Base-by-base conservation (phyloP, 2,797 vertebrate species). In the Dendrocincla fuliginosa region DNA sequence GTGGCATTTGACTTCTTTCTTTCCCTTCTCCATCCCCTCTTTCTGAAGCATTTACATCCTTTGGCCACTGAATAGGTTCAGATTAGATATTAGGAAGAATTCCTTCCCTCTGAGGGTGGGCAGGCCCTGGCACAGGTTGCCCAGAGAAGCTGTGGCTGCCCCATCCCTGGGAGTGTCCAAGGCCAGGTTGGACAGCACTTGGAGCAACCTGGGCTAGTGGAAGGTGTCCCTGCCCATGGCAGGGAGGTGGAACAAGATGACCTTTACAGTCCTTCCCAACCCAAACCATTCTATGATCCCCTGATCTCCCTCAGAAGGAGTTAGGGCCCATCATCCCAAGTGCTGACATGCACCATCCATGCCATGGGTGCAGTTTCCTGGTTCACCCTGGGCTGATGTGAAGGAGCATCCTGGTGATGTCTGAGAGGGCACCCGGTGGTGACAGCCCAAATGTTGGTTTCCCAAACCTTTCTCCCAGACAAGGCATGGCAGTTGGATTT, bases 401-500 rank as follows among this genome's bases (percentile, higher is more conserved):
- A 57, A 14, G 0, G 6, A 47, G 28, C n/a, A 56, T 22, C 44
- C 30, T 1, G 0, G 10, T 17, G 6, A 50, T 1, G 4, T 23
- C 22, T 1, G 3, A 49, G 74, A 64, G 61, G 47, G 57, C 0
- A 0, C 13, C 1, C 1, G 23, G 9, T 5, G 12, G 28, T 16
- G 47, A 46, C 39, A 32, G 11, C 1, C 7, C 70, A 13, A 41
- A 63, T 2, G 5, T 4, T 32, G 33, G 3, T 35, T 77, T 67
- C 79, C 70, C 47, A 49, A 57, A 69, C 20, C 8, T 39, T 17
- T 59, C 59, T 50, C 69, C 20, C n/a, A n/a, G 11, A 15, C n/a
- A 3, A 78, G 23, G 41, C 52, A 19, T 6, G 42, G 25, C 1
- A 1, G 32, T 24, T n/a, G 2, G 33, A 12, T 30, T 30, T 2